Percentiles rank a stretch among this genome's conserved stretches.
Conservation (phyloP, 2,113 vertebrate genomes). For the Gallinago media region DNA sequence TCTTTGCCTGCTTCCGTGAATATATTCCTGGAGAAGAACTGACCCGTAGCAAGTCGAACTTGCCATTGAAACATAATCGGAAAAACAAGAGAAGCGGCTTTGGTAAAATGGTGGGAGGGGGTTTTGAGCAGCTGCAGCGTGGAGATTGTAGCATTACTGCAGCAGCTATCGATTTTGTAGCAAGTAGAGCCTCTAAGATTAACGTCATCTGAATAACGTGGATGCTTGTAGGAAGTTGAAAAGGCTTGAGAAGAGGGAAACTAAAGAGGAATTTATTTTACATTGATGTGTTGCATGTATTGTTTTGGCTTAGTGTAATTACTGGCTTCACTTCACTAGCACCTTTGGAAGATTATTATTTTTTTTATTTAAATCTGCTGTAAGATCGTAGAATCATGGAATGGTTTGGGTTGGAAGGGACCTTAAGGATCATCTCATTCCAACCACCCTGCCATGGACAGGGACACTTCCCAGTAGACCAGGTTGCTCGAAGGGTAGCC, state of each 20-base stretch:
- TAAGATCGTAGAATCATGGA: neutral
- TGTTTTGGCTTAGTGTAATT: neutral
- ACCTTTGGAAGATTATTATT: neutral
- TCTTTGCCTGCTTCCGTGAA: neutral
- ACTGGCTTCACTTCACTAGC: neutral
- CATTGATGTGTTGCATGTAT: neutral
- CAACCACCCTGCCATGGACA: neutral
- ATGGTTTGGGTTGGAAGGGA: neutral
- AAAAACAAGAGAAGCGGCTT: neutral
- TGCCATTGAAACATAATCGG: accelerated
- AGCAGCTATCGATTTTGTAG: neutral
- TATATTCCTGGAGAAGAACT: neutral
- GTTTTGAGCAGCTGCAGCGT: neutral
- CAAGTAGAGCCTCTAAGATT: neutral
- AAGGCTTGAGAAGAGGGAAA: neutral
- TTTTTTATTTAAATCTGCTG: neutral
- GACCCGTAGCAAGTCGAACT: neutral
- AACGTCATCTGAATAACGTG: neutral
- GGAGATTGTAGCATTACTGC: neutral
- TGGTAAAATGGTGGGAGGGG: neutral
- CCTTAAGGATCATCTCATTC: neutral
- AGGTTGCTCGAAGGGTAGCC: neutral
- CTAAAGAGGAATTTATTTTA: neutral
- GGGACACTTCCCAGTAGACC: neutral
- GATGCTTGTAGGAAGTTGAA: neutral